Conservation (phyloP, 1,140 invertebrate species). For the Eueides isabella region DNA sequence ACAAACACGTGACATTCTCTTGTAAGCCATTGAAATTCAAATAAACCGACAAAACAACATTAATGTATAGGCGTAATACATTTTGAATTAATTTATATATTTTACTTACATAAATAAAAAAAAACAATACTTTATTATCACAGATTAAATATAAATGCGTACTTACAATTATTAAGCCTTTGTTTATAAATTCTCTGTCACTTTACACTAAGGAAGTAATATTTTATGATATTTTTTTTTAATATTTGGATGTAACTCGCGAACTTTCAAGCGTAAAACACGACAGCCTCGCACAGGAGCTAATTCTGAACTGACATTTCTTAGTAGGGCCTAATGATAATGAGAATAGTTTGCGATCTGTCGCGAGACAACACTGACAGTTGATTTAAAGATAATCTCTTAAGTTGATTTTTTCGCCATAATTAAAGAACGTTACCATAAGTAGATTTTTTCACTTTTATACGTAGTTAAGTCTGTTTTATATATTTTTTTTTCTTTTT, state of each 20-base stretch:
- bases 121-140: neutral
- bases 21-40: neutral
- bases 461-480: too few relatives aligned
- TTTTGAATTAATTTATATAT: neutral
- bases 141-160: neutral
- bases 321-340: neutral
- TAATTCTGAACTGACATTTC: constrained; percentile 1
- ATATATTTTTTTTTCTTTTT: too few relatives aligned
- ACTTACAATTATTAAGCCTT: constrained; percentile 29
- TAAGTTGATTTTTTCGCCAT: too few relatives aligned
- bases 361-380: neutral
- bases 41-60: neutral
- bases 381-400: neutral
- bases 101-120: neutral
- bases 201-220: constrained; percentile 20
- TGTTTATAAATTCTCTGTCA: constrained; percentile 22
- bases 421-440: too few relatives aligned
- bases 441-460: too few relatives aligned
- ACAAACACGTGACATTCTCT: neutral
- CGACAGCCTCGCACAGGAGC: neutral
- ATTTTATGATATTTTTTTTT: neutral
- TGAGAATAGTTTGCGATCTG: neutral
- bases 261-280: neutral
- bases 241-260: constrained; percentile 10
- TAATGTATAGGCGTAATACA: neutral